Conservation (phyloP, 1,140 invertebrate genomes). For the Sminthurides bifidus region DNA sequence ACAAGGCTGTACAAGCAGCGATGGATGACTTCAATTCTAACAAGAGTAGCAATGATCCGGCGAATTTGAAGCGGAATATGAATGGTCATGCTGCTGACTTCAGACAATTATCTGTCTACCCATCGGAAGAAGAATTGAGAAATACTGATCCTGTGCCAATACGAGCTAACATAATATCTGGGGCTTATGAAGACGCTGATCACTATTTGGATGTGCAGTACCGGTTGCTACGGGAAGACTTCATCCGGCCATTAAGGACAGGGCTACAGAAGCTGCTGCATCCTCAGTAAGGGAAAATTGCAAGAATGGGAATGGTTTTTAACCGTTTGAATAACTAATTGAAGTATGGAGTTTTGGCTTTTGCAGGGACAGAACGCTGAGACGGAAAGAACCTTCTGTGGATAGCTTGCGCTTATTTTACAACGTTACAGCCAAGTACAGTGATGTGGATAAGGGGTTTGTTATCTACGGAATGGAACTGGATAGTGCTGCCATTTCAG, state of each 20-base stretch:
- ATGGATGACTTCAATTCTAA: no score
- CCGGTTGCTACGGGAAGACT: conserved; percentile 51
- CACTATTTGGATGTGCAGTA: conserved; percentile 70
- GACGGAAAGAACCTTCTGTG: background rate
- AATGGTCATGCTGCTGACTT: no score
- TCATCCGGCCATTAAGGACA: conserved; percentile 12
- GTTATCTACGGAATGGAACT: background rate
- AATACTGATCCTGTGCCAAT: conserved; percentile 36
- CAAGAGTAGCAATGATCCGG: no score
- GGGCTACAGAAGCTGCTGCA: conserved; percentile 13
- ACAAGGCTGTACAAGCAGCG: no score
- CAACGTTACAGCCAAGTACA: background rate
- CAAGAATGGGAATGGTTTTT: no score
- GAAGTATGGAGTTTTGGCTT: background rate
- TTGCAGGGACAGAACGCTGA: background rate
- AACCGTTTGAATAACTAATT: background rate
- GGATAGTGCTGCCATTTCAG: background rate
- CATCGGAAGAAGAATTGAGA: background rate
- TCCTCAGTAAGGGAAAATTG: conserved; percentile 7
- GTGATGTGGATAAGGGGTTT: background rate
- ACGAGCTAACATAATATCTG: conserved; percentile 47
- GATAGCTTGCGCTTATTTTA: background rate
- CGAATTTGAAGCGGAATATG: no score
- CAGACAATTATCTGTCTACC: no score
- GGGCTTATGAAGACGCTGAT: conserved; percentile 47